A percentile compares a stretch with the other conserved stretches of the same genome.
These are phyloP conservation scores for Onychorhynchus coronatus DNA, from an alignment of 2,113 vertebrate genomes.

Conservation along the genomic window DNA sequence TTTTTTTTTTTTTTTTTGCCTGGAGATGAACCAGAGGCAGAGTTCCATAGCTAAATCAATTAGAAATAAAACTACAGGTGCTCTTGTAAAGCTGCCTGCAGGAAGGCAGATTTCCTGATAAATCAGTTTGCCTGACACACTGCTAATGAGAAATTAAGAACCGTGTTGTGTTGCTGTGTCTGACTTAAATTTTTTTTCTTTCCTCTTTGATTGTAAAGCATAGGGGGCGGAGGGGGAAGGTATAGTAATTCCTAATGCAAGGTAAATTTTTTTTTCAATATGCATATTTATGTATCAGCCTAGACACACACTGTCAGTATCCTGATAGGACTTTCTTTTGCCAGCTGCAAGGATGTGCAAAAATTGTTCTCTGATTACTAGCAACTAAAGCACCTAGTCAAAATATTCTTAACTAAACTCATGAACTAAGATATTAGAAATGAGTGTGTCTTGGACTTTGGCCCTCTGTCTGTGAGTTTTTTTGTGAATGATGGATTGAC, in stretches of 20 bases:
- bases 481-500: neutral
- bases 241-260: neutral
- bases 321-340: neutral
- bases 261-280: neutral
- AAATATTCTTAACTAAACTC: neutral
- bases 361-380: neutral
- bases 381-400: neutral
- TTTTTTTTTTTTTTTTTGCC: neutral
- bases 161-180: neutral
- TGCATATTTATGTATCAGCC: neutral
- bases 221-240: neutral
- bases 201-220: neutral
- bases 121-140: constrained; percentile 37
- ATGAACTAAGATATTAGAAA: neutral
- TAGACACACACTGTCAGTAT: neutral
- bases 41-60: constrained; percentile 32
- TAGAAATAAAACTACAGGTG: constrained; percentile 38
- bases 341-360: neutral
- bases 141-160: constrained; percentile 56
- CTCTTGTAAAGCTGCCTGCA: neutral
- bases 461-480: neutral
- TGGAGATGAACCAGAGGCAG: constrained; percentile 4
- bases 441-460: neutral
- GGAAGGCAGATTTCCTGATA: constrained; percentile 48
- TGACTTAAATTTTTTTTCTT: constrained; percentile 11